Percentiles rank a stretch among this genome's conserved stretches.
Evolutionary conservation across 92 coral and sea anemone species (phyloP).

Genomic region (Porites lobata): DNA sequence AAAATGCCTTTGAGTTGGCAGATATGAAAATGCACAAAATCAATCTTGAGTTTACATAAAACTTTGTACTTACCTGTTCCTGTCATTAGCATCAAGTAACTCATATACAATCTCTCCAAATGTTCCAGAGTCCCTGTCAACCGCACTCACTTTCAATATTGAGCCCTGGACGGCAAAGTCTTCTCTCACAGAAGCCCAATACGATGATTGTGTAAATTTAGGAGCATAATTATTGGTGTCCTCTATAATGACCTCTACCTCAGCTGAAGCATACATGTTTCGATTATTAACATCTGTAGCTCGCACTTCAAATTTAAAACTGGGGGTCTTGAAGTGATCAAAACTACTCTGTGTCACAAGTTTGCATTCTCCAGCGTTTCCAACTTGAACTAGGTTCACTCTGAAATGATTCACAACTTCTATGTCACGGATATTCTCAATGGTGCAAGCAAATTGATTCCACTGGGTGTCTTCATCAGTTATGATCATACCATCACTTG

Average conservation of each 20-base stretch:
- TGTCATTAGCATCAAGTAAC: slow-evolving; percentile 37
- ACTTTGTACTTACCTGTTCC: slow-evolving; percentile 27
- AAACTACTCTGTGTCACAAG: slow-evolving; percentile 62
- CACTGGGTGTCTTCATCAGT: slow-evolving; percentile 65
- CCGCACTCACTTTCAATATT: slow-evolving; percentile 69
- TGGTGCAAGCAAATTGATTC: slow-evolving; percentile 70
- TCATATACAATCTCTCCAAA: slow-evolving; percentile 87
- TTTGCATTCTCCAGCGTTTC: slow-evolving; percentile 67
- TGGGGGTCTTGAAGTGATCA: slow-evolving; percentile 64
- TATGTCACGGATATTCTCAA: slow-evolving; percentile 63
- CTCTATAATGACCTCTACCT: slow-evolving; percentile 65
- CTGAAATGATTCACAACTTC: slow-evolving; percentile 57
- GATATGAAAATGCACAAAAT: background rate
- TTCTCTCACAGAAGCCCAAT: slow-evolving; percentile 76
- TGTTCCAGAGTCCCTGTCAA: slow-evolving; percentile 80
- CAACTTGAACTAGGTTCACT: slow-evolving; percentile 20
- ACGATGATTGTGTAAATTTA: slow-evolving; percentile 68
- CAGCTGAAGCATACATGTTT: slow-evolving; percentile 80
- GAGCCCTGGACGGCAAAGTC: slow-evolving; percentile 62
- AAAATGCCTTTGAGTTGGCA: background rate
- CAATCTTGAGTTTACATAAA: background rate
- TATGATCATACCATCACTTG: slow-evolving; percentile 61
- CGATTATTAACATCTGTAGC: slow-evolving; percentile 80
- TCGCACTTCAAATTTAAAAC: slow-evolving; percentile 74
- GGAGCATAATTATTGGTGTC: slow-evolving; percentile 87